These are phyloP conservation scores for Melanerpes formicivorus DNA, from an alignment of 2,113 vertebrate genomes.

Conservation along the genomic window DNA sequence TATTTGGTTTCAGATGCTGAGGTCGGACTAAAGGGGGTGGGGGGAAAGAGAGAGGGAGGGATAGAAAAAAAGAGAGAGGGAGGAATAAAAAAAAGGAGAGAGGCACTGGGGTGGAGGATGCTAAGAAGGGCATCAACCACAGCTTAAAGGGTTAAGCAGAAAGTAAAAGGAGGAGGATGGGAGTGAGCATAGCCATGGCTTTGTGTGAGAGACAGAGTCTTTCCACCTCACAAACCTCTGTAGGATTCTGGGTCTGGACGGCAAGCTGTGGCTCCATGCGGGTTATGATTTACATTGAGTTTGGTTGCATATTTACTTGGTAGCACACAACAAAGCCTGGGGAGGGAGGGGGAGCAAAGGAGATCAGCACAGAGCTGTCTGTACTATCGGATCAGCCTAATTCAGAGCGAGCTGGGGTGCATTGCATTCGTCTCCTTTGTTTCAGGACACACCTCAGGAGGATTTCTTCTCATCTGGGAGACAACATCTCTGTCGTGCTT, in stretches of 20 bases:
- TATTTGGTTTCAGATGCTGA: constrained; percentile 64
- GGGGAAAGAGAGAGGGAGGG: too few relatives aligned
- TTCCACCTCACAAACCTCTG: constrained; percentile 65
- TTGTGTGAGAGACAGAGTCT: constrained; percentile 45
- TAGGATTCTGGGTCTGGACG: constrained; percentile 28
- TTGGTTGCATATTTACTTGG: constrained; percentile 65
- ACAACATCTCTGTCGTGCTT: constrained; percentile 51
- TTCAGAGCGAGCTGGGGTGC: background rate
- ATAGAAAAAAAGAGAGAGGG: background rate
- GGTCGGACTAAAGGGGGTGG: constrained; percentile 6
- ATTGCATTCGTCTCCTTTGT: constrained; percentile 26
- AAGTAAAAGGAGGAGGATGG: constrained; percentile 9
- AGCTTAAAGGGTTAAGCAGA: constrained; percentile 43
- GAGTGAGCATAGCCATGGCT: constrained; percentile 7
- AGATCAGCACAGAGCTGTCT: constrained; percentile 24
- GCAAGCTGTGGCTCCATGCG: constrained; percentile 56
- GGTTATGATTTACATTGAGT: constrained; percentile 64
- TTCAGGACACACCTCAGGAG: constrained; percentile 49
- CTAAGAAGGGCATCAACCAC: constrained; percentile 35
- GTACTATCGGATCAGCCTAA: background rate
- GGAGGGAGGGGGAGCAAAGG: constrained; percentile 1
- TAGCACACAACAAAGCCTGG: constrained; percentile 56
- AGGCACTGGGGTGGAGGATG: background rate
- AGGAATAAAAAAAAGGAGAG: constrained; percentile 23
- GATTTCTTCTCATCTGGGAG: constrained; percentile 37